Evolutionary conservation across 2,113 vertebrate genomes (phyloP).

Genomic region (Hypocryptadius cinnamomeus): DNA sequence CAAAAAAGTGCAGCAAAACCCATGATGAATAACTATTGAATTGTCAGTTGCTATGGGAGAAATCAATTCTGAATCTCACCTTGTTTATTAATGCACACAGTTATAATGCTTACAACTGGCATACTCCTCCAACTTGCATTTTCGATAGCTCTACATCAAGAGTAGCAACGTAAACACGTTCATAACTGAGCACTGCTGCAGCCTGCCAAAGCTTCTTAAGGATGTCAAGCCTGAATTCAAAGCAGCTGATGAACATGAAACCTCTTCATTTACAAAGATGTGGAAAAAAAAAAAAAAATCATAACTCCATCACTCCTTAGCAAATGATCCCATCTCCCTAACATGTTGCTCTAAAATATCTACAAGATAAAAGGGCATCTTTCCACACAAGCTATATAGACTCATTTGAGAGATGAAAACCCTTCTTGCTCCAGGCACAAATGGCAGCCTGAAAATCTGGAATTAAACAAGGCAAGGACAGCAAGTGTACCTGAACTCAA

Average conservation of each 20-base stretch:
- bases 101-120: not conserved
- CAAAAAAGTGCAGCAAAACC: not conserved
- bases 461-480: not conserved
- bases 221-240: not conserved
- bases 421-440: not conserved
- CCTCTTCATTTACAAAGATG: not conserved
- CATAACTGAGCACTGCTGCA: not conserved
- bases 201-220: not conserved
- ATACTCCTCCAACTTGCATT: not conserved
- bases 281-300: not conserved
- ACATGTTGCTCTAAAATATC: not conserved
- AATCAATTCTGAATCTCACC: not conserved
- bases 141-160: not conserved
- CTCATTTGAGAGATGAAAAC: not conserved
- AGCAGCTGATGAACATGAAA: not conserved
- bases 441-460: not conserved
- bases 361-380: not conserved
- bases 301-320: not conserved
- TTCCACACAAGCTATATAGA: not conserved
- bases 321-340: not conserved
- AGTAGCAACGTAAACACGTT: not conserved
- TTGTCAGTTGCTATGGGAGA: not conserved
- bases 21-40: not conserved
- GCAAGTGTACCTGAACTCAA: not conserved
- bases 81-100: not conserved